These are phyloP conservation scores for Seriola quinqueradiata DNA, from an alignment of 2,113 vertebrate species.

Conservation along the genomic window DNA sequence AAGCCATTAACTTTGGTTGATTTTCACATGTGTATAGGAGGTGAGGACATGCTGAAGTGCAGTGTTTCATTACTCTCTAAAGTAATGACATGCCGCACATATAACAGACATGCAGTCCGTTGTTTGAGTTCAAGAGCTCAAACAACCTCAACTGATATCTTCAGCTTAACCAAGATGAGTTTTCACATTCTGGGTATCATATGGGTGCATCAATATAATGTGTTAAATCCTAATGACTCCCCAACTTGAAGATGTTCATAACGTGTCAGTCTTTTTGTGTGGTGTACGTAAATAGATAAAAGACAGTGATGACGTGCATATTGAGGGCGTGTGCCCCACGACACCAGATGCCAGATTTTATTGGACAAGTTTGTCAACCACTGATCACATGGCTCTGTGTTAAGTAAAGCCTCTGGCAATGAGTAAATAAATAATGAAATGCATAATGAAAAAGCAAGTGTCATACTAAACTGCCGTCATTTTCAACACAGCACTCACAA, in stretches of 20 bases:
- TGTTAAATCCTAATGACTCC: background rate
- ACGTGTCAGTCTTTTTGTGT: too few species aligned
- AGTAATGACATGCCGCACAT: too few species aligned
- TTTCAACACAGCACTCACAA: background rate
- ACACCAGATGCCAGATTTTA: background rate
- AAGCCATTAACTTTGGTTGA: background rate
- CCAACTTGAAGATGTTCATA: background rate
- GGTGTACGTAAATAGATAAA: too few species aligned
- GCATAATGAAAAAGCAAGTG: background rate
- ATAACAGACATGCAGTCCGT: too few species aligned
- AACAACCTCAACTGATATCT: background rate
- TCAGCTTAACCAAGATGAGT: background rate
- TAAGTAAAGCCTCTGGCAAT: background rate
- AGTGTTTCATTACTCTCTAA: too few species aligned
- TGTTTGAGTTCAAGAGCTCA: too few species aligned
- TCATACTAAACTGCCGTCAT: background rate
- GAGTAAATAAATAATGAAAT: background rate
- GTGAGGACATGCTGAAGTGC: background rate
- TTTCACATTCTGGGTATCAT: background rate
- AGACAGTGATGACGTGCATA: background rate
- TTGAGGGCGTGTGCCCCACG: background rate
- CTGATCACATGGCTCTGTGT: background rate
- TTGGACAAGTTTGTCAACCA: background rate
- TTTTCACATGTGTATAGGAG: background rate
- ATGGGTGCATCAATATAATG: background rate